These are phyloP conservation scores for Drosophila cognata DNA, from an alignment of 2,888 invertebrate species.

Conservation along the genomic window DNA sequence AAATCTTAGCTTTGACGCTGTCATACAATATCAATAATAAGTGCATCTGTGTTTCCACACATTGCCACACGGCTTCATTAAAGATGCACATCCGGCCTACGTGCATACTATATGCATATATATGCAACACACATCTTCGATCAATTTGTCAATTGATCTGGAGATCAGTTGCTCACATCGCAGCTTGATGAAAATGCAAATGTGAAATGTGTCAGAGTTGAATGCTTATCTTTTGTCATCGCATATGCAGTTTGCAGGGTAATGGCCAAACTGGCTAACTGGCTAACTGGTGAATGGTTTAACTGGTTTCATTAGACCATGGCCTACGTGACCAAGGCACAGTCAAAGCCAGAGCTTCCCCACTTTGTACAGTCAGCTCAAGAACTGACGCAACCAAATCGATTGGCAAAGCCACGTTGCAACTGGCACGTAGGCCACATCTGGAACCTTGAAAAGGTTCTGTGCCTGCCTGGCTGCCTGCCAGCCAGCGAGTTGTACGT, in stretches of 20 bases:
- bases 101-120: slow-evolving; percentile 2
- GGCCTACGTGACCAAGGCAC: slow-evolving; percentile 69
- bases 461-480: slow-evolving; percentile 14
- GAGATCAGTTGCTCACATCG: slow-evolving; percentile 5
- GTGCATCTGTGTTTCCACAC: not conserved
- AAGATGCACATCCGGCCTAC: slow-evolving; percentile 12
- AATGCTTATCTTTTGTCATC: slow-evolving; percentile 7
- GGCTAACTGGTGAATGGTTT: slow-evolving; percentile 6
- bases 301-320: slow-evolving; percentile 61
- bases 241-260: slow-evolving; percentile 10
- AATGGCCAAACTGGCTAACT: not conserved
- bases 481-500: slow-evolving; percentile 11
- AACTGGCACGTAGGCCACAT: slow-evolving; percentile 60
- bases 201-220: slow-evolving; percentile 25
- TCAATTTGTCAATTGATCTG: not conserved
- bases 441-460: slow-evolving; percentile 74
- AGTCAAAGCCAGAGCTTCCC: slow-evolving; percentile 15
- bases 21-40: not conserved
- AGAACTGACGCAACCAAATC: slow-evolving; percentile 35
- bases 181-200: slow-evolving; percentile 31
- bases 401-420: slow-evolving; percentile 56
- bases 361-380: slow-evolving; percentile 40
- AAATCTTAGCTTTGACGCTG: not conserved
- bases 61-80: slow-evolving; percentile 16
- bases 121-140: slow-evolving; percentile 12